Evolutionary conservation across 2,888 invertebrate genomes (phyloP), one percentile per base, ranked within the genome.

Genomic region (Aleiodes leptofemur): DNA sequence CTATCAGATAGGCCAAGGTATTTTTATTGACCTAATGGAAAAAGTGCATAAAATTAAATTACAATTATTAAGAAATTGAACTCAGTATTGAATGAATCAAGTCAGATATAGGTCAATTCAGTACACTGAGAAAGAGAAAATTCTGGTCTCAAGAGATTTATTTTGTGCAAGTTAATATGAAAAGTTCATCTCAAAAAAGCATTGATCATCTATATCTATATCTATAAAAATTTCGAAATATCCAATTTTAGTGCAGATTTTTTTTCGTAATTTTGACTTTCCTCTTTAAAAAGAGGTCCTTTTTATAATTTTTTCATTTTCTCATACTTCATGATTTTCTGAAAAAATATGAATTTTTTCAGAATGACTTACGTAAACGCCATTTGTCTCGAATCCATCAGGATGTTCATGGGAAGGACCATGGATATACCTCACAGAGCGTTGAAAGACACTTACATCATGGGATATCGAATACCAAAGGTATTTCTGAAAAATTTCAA

Each of bases 291-390:
- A 23, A 23, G 23, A 23, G 23, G 23, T 23, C 23, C 23, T 23
- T 23, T 23, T 23, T 23, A 23, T 23, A 23, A 23, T 23, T 23
- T 23, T 2, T 23, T 2, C 23, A 23, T 23, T 23, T 23, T 23
- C 23, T 23, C 2, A 23, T 23, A 23, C 2, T 23, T 23, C 14
- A 64, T 29, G 23, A 23, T 66, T 59, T 14, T 4, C 11, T n/a
- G 14, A 72, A 55, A 75, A 68, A 14, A 76, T 76, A 68, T 72
- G 23, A 70, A 43, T 51, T 76, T 76, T 90, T 91, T 29, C 87
- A 95, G 95, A 69, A 92, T 97, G 93, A 95, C 96, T 0, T 96
- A 95, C 85, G 92, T 94, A 76, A 95, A 95, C 85, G 95, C 95
- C 0, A 91, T 96, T 8, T 94, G 95, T 0, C 90, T 94, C 82